These are phyloP conservation scores for Drosophila antonietae DNA, from an alignment of 2,888 invertebrate species.

Conservation along the genomic window DNA sequence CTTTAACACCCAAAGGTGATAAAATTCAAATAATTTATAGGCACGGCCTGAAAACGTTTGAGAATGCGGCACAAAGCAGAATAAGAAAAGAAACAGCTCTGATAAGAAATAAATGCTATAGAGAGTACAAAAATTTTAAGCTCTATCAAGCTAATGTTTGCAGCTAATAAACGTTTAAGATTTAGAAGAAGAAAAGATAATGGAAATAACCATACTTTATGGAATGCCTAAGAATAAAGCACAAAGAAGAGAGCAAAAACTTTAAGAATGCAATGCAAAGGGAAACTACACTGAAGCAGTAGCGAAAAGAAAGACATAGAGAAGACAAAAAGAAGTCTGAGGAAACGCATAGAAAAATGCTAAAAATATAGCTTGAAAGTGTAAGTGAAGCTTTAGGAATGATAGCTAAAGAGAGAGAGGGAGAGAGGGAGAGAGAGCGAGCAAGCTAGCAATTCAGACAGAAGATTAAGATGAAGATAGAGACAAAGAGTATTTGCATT, in stretches of 20 bases:
- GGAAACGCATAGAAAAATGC: not conserved
- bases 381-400: too few species aligned
- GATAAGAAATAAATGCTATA: not conserved
- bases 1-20: slow-evolving; percentile 2
- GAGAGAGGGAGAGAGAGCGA: too few species aligned
- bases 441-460: not conserved
- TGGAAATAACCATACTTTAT: too few species aligned
- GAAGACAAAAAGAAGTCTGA: not conserved
- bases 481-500: not conserved
- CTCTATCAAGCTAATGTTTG: not conserved
- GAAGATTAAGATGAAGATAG: not conserved
- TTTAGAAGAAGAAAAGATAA: not conserved
- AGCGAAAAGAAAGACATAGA: not conserved
- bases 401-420: too few species aligned
- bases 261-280: not conserved
- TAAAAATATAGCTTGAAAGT: too few species aligned
- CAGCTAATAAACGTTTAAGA: not conserved
- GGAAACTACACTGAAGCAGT: not conserved
- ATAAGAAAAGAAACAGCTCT: not conserved
- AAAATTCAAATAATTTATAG: not conserved
- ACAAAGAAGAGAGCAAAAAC: not conserved
- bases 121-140: not conserved
- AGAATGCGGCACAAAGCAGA: slow-evolving; percentile 5
- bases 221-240: not conserved
- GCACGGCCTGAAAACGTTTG: slow-evolving; percentile 16